Evolutionary conservation across 2,113 vertebrate species (phyloP), one percentile per base, ranked within the genome.

Genomic region (Lontra canadensis): DNA sequence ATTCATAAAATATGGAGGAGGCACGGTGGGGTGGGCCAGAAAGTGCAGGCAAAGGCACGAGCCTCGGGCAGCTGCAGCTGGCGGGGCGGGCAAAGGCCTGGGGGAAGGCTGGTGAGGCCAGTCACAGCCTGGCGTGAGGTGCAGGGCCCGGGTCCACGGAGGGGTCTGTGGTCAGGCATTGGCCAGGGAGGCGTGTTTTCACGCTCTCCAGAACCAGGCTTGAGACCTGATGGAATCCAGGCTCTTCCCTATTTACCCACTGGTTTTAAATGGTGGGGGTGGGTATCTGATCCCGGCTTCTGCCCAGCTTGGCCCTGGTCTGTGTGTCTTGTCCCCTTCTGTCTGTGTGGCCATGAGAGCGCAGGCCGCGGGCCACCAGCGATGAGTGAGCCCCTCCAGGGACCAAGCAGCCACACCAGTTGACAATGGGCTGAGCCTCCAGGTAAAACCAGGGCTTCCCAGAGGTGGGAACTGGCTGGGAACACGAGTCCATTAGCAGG

Each of bases 41-140:
- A 23, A 29, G 49, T 8, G 49, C 44, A 10, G 57, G 88, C 34
- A 34, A 18, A 31, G 42, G 26, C 44, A 34, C n/a, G 44, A 31
- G 59, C 44, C 71, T 63, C 17, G 1, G 59, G 49, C n/a, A 42
- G 44, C 31, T 52, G 65, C 26, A 12, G 49, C 74, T 1, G 25
- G 88, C 0, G 0, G 6, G 42, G 73, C 4, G 21, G 14, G 57
- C 1, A 0, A 18, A 65, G 42, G 29, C 20, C 6, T 3, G 14
- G 36, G 79, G 36, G 55, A 18, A n/a, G 47, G 47, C 78, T 14
- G 55, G 67, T 0, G 7, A 47, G 47, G 36, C 21, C 0, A 0
- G 36, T 10, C 73, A 15, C 31, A 20, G 52, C 39, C 26, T 8
- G 3, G n/a, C 0, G 15, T 12, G 47, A n/a, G 29, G 17, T 8